Evolutionary conservation across 2,888 invertebrate genomes (phyloP), one percentile per base, ranked within the genome.

Genomic region (Mechanitis mazaeus): DNA sequence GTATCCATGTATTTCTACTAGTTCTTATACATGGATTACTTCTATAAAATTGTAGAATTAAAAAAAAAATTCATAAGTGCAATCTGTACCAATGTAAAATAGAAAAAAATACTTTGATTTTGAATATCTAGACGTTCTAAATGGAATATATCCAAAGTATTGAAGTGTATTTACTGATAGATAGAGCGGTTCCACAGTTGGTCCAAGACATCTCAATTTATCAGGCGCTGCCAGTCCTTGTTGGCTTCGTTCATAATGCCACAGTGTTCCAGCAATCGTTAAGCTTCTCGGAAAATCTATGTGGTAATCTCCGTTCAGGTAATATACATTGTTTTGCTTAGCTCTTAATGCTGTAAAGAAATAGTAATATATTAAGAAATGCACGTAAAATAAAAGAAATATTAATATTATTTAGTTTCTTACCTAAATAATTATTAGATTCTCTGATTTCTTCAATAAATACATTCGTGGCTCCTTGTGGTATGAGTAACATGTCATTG

Each of bases 221-320:
- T 99, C 98, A 0, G 96, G 96, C 0, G 96, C 95, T 0, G 94
- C 92, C 75, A 95, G 94, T 2, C 95, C 95, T 78, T 94, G 94
- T 28, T 95, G 94, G 70, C 93, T 94, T 67, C 97, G 91, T 71
- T 96, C 95, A 80, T 99, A 99, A 77, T 94, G 93, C 93, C 98
- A 98, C 74, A 94, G 93, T 4, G 94, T 93, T 11, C 97, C 97
- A 0, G 95, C 96, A 75, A 97, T 96, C 63, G 91, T 87, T 74
- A 96, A 87, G 45, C 93, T 93, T 59, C 95, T 92, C 0, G 97
- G 97, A 79, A 96, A 96, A 85, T 97, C 96, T 76, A 99, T 97
- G 77, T 95, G 93, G 94, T 97, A 98, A 80, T 97, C 95, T 1
- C 98, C 98, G 83, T 99, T 99, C 58, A 99, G 89, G 79, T 97